These are phyloP conservation scores for Hirundichthys speculiger DNA, from an alignment of 2,113 vertebrate species.

Conservation along the genomic window DNA sequence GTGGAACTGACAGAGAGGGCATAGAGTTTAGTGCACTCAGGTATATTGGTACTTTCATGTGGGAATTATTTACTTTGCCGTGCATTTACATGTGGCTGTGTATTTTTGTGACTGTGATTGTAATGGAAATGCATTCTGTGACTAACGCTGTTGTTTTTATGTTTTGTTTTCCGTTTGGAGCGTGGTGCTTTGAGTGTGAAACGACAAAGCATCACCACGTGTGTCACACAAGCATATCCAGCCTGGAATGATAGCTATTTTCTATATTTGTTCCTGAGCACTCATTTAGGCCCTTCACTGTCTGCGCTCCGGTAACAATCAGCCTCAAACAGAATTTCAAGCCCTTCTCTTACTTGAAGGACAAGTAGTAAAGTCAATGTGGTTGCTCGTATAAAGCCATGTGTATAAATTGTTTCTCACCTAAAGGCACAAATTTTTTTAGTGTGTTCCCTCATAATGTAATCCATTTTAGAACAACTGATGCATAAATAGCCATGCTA, in stretches of 20 bases:
- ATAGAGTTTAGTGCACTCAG: neutral
- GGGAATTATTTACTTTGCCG: too few relatives aligned
- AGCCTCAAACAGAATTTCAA: neutral
- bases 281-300: neutral
- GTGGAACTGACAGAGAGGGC: neutral
- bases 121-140: neutral
- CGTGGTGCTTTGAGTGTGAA: neutral
- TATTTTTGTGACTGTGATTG: neutral
- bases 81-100: neutral
- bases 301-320: neutral
- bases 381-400: constrained; percentile 1
- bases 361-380: neutral
- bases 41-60: too few relatives aligned
- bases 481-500: too few relatives aligned
- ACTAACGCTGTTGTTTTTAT: neutral
- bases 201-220: neutral
- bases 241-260: constrained; percentile 26
- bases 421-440: too few relatives aligned
- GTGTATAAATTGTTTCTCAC: neutral
- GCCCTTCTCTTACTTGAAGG: neutral
- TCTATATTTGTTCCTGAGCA: neutral
- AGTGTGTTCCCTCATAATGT: neutral
- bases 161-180: neutral
- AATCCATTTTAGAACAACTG: neutral
- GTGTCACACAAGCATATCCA: neutral